A percentile compares a stretch with the other conserved stretches of the same genome.
phyloP scores from a whole-genome alignment of 2,888 invertebrate species.

The Yponomeuta sedellus region DNA sequence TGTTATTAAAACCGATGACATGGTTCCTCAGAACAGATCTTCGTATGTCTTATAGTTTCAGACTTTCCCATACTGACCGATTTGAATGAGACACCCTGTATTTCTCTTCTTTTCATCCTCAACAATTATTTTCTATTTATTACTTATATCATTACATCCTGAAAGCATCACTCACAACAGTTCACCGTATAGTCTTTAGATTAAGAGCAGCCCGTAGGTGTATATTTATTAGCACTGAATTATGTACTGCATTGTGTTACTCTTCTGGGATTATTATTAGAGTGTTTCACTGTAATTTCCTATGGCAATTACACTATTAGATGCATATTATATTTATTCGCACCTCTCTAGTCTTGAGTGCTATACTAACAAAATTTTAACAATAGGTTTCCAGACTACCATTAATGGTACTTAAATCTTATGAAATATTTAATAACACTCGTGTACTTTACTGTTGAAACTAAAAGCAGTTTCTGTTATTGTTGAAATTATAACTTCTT shows the following conservation, averaged over 20 bases:
- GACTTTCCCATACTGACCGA: too few relatives aligned
- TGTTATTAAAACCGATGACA: too few relatives aligned
- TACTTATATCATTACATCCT: too few relatives aligned
- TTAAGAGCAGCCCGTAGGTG: too few relatives aligned
- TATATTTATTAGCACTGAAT: background rate
- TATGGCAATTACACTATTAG: background rate
- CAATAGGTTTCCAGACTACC: background rate
- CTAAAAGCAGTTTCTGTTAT: background rate
- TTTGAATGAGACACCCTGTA: too few relatives aligned
- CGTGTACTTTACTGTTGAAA: background rate
- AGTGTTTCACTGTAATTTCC: background rate
- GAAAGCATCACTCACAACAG: too few relatives aligned
- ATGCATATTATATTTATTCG: background rate
- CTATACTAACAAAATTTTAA: conserved; percentile 2
- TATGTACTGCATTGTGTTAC: background rate
- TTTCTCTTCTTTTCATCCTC: too few relatives aligned
- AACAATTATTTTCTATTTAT: too few relatives aligned
- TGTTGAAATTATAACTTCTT: background rate
- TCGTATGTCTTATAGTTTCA: too few relatives aligned
- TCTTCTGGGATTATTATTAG: background rate
- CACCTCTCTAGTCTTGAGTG: background rate
- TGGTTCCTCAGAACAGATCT: too few relatives aligned
- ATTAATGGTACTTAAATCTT: background rate
- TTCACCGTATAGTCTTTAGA: background rate
- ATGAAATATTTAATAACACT: background rate